phyloP scores from a whole-genome alignment of 2,113 vertebrate species.

The Hippolais icterina region DNA sequence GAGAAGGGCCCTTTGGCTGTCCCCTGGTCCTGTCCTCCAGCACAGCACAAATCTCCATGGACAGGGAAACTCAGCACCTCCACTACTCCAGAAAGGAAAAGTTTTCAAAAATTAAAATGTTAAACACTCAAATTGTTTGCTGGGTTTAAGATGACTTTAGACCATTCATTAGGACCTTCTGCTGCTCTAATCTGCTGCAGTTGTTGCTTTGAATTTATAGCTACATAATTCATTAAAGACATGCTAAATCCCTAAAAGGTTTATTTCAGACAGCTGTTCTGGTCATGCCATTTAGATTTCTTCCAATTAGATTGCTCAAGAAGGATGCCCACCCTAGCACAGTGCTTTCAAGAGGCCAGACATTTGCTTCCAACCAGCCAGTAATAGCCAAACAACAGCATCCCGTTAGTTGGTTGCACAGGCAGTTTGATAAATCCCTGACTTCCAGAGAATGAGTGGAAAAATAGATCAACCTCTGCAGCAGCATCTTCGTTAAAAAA shows the following conservation, averaged over 20 bases:
- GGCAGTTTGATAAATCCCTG: neutral
- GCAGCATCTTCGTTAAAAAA: neutral
- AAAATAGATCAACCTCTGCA: neutral
- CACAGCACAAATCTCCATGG: neutral
- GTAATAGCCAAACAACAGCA: neutral
- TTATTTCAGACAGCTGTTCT: neutral
- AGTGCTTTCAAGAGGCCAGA: neutral
- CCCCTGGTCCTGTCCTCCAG: neutral
- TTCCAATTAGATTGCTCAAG: neutral
- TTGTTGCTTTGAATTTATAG: neutral
- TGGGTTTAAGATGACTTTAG: neutral
- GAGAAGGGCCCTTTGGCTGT: neutral
- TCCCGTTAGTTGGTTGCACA: accelerated
- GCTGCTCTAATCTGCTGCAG: neutral
- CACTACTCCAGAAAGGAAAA: neutral
- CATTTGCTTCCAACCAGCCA: neutral
- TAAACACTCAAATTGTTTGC: neutral
- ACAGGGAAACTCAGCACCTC: neutral
- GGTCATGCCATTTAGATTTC: neutral
- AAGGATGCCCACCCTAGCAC: neutral
- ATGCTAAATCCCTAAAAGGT: neutral
- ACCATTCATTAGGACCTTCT: neutral
- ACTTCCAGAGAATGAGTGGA: neutral
- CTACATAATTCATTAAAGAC: neutral
- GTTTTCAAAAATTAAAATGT: neutral